Base-by-base conservation (phyloP, 2,113 vertebrate genomes). In the Pachypanchax playfairii region DNA sequence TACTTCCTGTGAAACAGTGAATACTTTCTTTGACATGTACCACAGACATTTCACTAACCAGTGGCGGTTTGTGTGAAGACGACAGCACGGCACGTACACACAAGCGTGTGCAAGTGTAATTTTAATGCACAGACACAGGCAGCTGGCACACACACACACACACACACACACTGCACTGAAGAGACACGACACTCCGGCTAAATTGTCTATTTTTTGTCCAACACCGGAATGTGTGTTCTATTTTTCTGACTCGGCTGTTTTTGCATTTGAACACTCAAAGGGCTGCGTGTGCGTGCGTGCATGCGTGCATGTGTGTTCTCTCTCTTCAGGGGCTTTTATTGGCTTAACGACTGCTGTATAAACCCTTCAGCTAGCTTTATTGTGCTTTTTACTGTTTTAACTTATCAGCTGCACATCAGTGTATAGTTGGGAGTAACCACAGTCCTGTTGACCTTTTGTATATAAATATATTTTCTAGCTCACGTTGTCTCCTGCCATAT, bases 141-240 rank as follows among this genome's bases (percentile, higher is more conserved):
- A 88, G 87, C 89, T 88, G 78, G 63, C 43, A 26, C 46, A 29
- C 48, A 69, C 65, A 75, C 71, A 65, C 47, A 26, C 46, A 29
- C 48, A 69, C 68, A 61, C 70, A 73, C 63, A 20, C 73, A 47
- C 46, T 52, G 52, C 59, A 71, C 66, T 44, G 52, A 50, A 73
- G 66, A 61, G 53, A 75, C 47, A 57, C 66, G 54, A 79, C 75
- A 54, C 79, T 73, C 47, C 80, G 83, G 82, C 69, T 85, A 85
- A 88, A 75, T 88, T 64, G 64, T 87, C 75, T 91, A 88, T 90
- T 90, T 90, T 90, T 90, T 35, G 11, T 31, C 29, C 47, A 85
- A 86, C 68, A 68, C 80, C 80, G 74, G 70, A 90, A 75, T 70
- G 73, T 86, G 71, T 87, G 80, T 72, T 86, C 60, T 88, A 85